phyloP scores from a whole-genome alignment of 2,797 vertebrate genomes.

The Monodelphis domestica region DNA sequence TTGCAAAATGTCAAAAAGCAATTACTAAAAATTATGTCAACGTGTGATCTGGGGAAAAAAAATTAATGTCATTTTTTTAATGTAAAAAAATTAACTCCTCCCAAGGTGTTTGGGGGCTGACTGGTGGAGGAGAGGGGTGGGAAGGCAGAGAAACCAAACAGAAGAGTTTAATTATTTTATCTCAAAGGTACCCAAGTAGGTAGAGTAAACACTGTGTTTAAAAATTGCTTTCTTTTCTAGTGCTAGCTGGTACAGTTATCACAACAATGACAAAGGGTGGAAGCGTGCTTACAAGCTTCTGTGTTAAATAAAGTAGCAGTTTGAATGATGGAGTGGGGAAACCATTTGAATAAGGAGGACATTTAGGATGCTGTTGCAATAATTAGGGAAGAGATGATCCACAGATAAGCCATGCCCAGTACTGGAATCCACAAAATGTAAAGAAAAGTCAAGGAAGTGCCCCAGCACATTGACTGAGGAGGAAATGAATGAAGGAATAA shows the following conservation, averaged over 20 bases:
- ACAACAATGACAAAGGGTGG: too few species aligned
- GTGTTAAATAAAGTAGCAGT: background rate
- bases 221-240: too few species aligned
- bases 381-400: background rate
- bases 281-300: too few species aligned
- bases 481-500: background rate
- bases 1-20: too few species aligned
- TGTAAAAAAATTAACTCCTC: too few species aligned
- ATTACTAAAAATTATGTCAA: too few species aligned
- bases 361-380: background rate
- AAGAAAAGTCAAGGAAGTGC: background rate
- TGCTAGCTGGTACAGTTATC: too few species aligned
- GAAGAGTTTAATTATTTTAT: background rate
- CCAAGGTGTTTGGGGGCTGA: too few species aligned
- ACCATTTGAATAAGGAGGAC: background rate
- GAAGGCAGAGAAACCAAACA: background rate
- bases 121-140: too few species aligned
- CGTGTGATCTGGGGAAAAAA: too few species aligned
- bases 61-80: too few species aligned
- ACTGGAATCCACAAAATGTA: background rate
- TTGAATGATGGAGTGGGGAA: background rate
- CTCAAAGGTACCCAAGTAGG: background rate
- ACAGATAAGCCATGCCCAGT: background rate
- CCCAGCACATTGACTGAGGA: background rate
- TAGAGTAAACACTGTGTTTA: too few species aligned